Conservation (phyloP, 64 coral and sea anemone species). For the Actinia tenebrosa region DNA sequence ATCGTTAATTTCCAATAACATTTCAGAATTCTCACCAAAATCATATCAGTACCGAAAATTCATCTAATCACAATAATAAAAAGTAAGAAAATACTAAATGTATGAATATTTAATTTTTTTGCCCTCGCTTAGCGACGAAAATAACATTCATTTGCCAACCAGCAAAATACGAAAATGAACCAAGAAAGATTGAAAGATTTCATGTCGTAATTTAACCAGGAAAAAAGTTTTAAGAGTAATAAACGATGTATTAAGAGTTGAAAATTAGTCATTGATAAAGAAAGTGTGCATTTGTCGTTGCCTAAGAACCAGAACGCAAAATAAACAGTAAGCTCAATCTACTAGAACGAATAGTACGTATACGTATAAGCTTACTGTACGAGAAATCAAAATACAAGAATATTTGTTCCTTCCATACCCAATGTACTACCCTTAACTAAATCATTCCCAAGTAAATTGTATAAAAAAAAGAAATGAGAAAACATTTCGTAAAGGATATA, state of each 20-base stretch:
- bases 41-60: background rate
- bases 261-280: background rate
- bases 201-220: background rate
- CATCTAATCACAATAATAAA: background rate
- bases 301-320: background rate
- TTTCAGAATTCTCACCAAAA: background rate
- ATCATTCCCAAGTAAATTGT: background rate
- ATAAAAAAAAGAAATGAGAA: background rate
- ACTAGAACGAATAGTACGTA: too few relatives aligned
- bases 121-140: background rate
- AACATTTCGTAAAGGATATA: slow-evolving; percentile 64
- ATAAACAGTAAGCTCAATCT: background rate
- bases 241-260: too few relatives aligned
- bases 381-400: background rate
- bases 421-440: background rate
- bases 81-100: background rate
- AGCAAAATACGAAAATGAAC: background rate
- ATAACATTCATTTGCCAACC: background rate
- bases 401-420: too few relatives aligned
- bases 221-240: too few relatives aligned
- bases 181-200: background rate
- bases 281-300: slow-evolving; percentile 7
- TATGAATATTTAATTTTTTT: background rate
- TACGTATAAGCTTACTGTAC: background rate
- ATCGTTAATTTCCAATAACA: background rate